Evolutionary conservation across 2,113 vertebrate genomes (phyloP), one percentile per base, ranked within the genome.

Genomic region (Thamnaconus septentrionalis): DNA sequence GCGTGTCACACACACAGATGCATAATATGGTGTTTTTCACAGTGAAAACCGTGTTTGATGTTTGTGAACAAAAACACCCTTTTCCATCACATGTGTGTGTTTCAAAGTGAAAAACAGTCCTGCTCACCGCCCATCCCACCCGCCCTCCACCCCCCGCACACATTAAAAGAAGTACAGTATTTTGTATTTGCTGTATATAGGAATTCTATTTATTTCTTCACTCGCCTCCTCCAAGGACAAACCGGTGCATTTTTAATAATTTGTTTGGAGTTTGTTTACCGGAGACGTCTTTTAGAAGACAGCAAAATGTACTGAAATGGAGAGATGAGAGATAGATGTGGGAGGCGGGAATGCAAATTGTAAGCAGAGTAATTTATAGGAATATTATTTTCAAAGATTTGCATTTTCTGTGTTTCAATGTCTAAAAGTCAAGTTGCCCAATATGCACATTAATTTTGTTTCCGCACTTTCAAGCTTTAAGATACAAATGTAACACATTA

Each of bases 391-490:
- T 31, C 48, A 49, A 49, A 11, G 8, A 49, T 49, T 49, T 49
- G 48, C 6, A 51, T 59, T 6, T 18, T 68, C 5, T 31, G n/a
- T 74, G 4, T 52, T 39, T 75, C 46, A 47, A 42, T 8, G 12
- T 62, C 12, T 31, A 31, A 7, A 42, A 45, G 4, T 53, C 40
- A 73, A 55, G 48, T 41, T 2, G 46, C 58, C 9, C 42, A 65
- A 41, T 9, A 4, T 41, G 57, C 58, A 66, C 45, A 69, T 54
- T 53, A 80, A 69, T 60, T 59, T 53, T 55, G 61, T 73, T 65
- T 78, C 41, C 73, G 44, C 77, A 64, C 54, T 72, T 75, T 76
- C 78, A 56, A 47, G 50, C 73, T 59, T 40, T 7, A 4, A 31
- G 50, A 64, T 6, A 81, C 66, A 73, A 64, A 43, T 69, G 54